phyloP scores from a whole-genome alignment of 2,888 invertebrate species.

The Euplagia quadripunctaria region DNA sequence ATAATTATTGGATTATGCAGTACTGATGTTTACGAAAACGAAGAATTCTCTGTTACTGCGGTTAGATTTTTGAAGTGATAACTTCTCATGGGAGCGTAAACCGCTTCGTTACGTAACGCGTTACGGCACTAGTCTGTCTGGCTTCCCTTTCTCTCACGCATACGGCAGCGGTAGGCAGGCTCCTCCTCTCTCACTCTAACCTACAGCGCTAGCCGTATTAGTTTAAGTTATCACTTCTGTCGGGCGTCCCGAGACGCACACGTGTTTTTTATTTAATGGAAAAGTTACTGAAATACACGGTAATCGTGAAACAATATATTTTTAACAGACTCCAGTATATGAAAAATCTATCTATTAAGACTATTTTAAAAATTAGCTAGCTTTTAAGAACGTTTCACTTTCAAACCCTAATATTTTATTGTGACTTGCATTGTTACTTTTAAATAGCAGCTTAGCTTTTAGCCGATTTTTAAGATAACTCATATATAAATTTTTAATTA shows the following conservation, averaged over 20 bases:
- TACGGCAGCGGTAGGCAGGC: no score
- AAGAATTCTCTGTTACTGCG: no score
- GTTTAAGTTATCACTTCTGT: no score
- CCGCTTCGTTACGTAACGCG: no score
- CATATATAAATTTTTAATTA: slow-evolving; percentile 67
- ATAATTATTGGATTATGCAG: no score
- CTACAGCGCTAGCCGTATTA: no score
- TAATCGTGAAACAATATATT: background rate
- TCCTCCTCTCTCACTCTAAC: no score
- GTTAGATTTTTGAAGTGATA: background rate
- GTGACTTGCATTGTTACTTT: slow-evolving; percentile 67
- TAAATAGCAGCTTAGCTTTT: slow-evolving; percentile 67
- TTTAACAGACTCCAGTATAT: slow-evolving; percentile 26
- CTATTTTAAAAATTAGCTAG: slow-evolving; percentile 40
- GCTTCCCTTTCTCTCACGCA: no score
- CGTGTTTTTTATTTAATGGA: background rate
- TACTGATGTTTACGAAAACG: no score
- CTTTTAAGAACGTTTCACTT: slow-evolving; percentile 71
- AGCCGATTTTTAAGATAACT: slow-evolving; percentile 64
- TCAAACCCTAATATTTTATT: slow-evolving; percentile 74
- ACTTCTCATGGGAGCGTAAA: no score
- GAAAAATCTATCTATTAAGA: slow-evolving; percentile 11
- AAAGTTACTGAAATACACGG: background rate
- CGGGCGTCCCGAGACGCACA: no score
- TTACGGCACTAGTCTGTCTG: no score